Evolutionary conservation across 2,113 vertebrate genomes (phyloP).

Genomic region (Oncorhynchus mykiss): DNA sequence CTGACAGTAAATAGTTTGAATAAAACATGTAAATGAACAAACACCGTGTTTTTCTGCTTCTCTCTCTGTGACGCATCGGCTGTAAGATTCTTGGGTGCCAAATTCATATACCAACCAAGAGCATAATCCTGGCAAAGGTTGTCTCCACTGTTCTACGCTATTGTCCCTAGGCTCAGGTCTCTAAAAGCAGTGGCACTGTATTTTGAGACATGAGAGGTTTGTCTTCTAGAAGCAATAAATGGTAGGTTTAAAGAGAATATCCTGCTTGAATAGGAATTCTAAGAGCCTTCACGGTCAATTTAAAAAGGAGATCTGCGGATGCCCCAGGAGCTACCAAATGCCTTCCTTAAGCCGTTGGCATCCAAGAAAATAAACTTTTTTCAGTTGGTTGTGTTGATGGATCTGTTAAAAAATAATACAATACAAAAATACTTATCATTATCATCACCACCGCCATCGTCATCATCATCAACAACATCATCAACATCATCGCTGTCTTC

Average conservation of each 20-base stretch:
- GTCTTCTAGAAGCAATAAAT: constrained; percentile 75
- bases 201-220: constrained; percentile 58
- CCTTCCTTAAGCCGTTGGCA: constrained; percentile 91
- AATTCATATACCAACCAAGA: background rate
- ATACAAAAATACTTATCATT: constrained; percentile 22
- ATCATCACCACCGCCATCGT: constrained; percentile 46
- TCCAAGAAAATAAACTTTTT: constrained; percentile 69
- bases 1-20: background rate
- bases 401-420: constrained; percentile 50
- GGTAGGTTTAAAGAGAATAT: constrained; percentile 83
- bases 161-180: constrained; percentile 45
- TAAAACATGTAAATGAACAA: background rate
- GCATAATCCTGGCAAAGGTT: constrained; percentile 5
- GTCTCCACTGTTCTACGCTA: constrained; percentile 9
- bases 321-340: constrained; percentile 94
- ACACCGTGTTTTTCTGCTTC: background rate
- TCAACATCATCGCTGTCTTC: constrained; percentile 78
- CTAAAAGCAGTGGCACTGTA: constrained; percentile 60
- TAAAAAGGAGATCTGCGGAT: constrained; percentile 77
- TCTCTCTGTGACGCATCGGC: background rate
- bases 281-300: constrained; percentile 82
- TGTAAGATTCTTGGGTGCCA: background rate
- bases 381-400: constrained; percentile 37
- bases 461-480: constrained; percentile 80
- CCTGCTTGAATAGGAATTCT: constrained; percentile 91